phyloP scores from a whole-genome alignment of 2,113 vertebrate genomes.

The Clarias macrocephalus region DNA sequence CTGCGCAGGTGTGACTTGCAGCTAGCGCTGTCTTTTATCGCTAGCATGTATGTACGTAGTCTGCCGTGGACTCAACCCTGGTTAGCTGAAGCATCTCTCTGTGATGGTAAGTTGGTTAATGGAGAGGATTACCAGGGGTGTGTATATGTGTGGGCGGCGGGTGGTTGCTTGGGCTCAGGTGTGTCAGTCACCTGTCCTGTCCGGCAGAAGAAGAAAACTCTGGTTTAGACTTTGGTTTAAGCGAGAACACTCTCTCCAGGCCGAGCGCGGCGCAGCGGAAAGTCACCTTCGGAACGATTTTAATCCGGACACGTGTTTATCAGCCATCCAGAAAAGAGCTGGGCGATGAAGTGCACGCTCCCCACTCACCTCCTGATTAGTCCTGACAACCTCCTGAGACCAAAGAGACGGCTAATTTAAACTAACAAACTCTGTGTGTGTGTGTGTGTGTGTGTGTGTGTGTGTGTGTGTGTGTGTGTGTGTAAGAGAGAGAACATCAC shows the following conservation, averaged over 20 bases:
- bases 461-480: constrained; percentile 1
- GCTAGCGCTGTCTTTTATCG: neutral
- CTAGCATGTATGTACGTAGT: neutral
- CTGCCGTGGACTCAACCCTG: neutral
- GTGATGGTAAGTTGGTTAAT: neutral
- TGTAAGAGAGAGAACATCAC: neutral
- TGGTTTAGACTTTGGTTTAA: constrained; percentile 4
- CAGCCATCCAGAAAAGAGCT: constrained; percentile 76
- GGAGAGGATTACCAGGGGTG: neutral
- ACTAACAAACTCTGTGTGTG: constrained; percentile 91
- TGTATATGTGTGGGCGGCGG: neutral
- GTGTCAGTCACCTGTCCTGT: neutral
- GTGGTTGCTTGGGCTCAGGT: neutral
- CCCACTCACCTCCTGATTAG: constrained; percentile 87
- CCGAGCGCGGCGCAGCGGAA: neutral
- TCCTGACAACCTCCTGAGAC: constrained; percentile 89
- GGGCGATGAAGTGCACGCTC: constrained; percentile 77
- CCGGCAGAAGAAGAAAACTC: constrained; percentile 11
- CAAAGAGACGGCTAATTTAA: constrained; percentile 94
- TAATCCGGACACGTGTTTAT: constrained; percentile 86
- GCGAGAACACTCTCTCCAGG: neutral
- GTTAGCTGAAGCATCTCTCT: neutral
- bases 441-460: constrained; percentile 15
- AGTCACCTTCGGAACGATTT: constrained; percentile 22
- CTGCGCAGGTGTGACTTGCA: neutral